phyloP scores from a whole-genome alignment of 2,797 vertebrate genomes.

The Clarias laeviceps region DNA sequence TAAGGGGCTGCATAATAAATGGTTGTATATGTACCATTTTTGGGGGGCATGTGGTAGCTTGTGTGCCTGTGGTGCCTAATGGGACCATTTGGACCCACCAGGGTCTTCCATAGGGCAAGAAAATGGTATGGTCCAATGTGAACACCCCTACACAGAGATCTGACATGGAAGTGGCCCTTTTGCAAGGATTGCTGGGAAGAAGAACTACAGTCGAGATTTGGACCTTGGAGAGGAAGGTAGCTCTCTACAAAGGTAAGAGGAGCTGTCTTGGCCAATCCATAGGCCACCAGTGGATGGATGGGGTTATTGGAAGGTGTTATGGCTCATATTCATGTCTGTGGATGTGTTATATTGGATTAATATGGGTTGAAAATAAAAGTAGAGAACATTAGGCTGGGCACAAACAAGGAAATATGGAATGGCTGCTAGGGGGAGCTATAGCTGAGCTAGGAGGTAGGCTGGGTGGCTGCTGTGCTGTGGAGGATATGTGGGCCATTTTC shows the following conservation, averaged over 20 bases:
- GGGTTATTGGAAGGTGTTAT: slow-evolving; percentile 27
- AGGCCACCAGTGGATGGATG: slow-evolving; percentile 35
- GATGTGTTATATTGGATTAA: slow-evolving; percentile 57
- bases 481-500: slow-evolving; percentile 33
- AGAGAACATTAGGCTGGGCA: slow-evolving; percentile 64
- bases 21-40: slow-evolving; percentile 50
- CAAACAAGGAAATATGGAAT: slow-evolving; percentile 74
- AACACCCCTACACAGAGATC: slow-evolving; percentile 78
- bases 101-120: slow-evolving; percentile 51
- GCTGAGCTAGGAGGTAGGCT: slow-evolving; percentile 55
- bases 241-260: slow-evolving; percentile 73
- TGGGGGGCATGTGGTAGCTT: slow-evolving; percentile 52
- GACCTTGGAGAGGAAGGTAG: slow-evolving; percentile 63
- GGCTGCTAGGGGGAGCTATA: slow-evolving; percentile 80
- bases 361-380: slow-evolving; percentile 60
- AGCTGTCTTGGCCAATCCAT: slow-evolving; percentile 53
- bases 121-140: slow-evolving; percentile 66
- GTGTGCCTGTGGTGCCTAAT: slow-evolving; percentile 25
- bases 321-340: slow-evolving; percentile 48
- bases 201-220: slow-evolving; percentile 76
- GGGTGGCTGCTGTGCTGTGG: slow-evolving; percentile 41
- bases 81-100: slow-evolving; percentile 53
- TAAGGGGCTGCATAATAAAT: slow-evolving; percentile 59
- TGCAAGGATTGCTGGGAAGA: slow-evolving; percentile 86
- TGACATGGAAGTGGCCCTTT: slow-evolving; percentile 81